Percentiles rank a stretch among this genome's conserved stretches.
Conservation (phyloP, 2,113 vertebrate genomes). For the Zosterops pallidus region DNA sequence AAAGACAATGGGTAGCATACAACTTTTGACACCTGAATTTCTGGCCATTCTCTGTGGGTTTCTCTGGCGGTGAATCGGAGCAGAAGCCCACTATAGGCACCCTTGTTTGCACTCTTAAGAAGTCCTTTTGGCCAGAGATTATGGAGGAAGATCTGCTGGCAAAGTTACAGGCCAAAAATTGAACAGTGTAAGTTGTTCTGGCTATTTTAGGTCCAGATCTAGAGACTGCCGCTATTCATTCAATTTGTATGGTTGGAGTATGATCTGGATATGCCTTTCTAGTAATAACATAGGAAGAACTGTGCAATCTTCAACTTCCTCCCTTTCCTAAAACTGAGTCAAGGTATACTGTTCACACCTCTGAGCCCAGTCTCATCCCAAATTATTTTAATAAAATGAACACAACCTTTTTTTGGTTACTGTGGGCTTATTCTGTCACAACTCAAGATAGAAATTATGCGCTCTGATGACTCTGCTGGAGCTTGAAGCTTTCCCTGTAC, state of each 20-base stretch:
- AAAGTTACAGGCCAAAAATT: background rate
- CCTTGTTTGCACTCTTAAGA: background rate
- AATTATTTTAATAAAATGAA: background rate
- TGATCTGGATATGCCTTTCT: background rate
- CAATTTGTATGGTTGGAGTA: background rate
- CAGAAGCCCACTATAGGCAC: background rate
- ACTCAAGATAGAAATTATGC: background rate
- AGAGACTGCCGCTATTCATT: background rate
- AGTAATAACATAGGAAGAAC: background rate
- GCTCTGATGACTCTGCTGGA: background rate
- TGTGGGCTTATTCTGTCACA: background rate
- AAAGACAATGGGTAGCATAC: background rate
- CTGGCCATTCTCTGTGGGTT: background rate
- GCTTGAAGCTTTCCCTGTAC: background rate
- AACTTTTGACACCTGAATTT: background rate
- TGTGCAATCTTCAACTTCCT: background rate
- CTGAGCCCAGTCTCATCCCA: background rate
- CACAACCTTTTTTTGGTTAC: background rate
- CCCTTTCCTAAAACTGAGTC: background rate
- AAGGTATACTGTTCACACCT: background rate
- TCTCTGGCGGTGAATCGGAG: background rate
- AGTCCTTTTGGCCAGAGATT: background rate
- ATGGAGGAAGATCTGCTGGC: background rate
- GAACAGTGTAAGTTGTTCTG: background rate
- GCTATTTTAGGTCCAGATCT: background rate